Percentiles rank a stretch among this genome's conserved stretches.
Conservation (phyloP, 2,888 invertebrate genomes). For the Hemistola chrysoprasaria region DNA sequence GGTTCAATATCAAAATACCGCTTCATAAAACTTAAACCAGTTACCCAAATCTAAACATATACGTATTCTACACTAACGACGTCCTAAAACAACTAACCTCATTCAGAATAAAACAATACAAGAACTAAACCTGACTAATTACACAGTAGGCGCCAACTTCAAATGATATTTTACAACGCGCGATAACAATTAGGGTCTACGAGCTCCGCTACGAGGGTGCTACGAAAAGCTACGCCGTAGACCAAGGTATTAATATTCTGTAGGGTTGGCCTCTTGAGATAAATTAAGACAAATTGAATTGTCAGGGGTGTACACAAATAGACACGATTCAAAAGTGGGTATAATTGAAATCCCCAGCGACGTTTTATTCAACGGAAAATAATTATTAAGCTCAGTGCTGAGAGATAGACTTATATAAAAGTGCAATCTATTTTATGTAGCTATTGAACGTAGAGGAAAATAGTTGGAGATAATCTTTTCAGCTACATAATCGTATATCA, state of each 20-base stretch:
- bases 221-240: slow-evolving; percentile 18
- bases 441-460: no score
- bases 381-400: slow-evolving; percentile 18
- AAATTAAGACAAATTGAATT: slow-evolving; percentile 35
- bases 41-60: no score
- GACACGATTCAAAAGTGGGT: slow-evolving; percentile 27
- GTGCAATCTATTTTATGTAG: no score
- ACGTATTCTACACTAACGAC: slow-evolving; percentile 1
- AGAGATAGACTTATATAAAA: slow-evolving; percentile 16
- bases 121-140: slow-evolving; percentile 4
- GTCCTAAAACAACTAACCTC: slow-evolving; percentile 8
- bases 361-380: slow-evolving; percentile 27
- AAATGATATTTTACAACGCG: slow-evolving; percentile 6
- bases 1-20: no score
- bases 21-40: no score
- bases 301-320: slow-evolving; percentile 31
- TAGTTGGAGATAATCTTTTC: no score
- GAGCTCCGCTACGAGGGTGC: not conserved
- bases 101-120: slow-evolving; percentile 5
- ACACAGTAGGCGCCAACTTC: slow-evolving; percentile 6
- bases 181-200: slow-evolving; percentile 10
- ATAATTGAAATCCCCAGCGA: slow-evolving; percentile 31
- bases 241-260: slow-evolving; percentile 28
- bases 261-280: slow-evolving; percentile 26
- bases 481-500: no score